These are phyloP conservation scores for Saccostrea echinata DNA, from an alignment of 1,140 invertebrate genomes.

Conservation along the genomic window DNA sequence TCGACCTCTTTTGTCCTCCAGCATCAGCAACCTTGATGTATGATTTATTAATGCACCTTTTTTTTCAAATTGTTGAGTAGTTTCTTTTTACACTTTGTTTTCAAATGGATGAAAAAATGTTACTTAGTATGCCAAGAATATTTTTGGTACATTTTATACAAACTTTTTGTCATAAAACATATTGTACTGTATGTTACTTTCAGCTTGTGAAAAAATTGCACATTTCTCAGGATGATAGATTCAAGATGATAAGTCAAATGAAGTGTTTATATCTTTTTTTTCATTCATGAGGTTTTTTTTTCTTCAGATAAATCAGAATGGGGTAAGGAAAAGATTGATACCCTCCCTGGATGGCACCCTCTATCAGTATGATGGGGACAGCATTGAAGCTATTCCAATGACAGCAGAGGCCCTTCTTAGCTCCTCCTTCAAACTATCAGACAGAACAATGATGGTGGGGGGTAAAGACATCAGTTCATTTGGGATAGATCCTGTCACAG, in stretches of 20 bases:
- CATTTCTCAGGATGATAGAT: no score
- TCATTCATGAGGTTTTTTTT: background rate
- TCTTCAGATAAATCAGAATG: constrained; percentile 89
- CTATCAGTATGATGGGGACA: constrained; percentile 94
- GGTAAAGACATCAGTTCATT: constrained; percentile 83
- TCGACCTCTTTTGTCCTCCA: constrained; percentile 89
- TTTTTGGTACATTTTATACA: background rate
- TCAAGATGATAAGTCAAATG: no score
- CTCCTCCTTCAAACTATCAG: constrained; percentile 89
- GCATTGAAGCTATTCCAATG: constrained; percentile 91
- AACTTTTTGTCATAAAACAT: background rate
- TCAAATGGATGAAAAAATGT: no score
- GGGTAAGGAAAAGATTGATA: constrained; percentile 91
- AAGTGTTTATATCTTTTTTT: no score
- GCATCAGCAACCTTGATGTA: constrained; percentile 91
- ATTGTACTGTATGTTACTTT: background rate
- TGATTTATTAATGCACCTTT: background rate
- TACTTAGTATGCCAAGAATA: background rate
- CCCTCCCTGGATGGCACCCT: constrained; percentile 93
- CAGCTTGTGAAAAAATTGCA: no score
- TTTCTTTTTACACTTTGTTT: no score
- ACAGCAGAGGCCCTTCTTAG: constrained; percentile 91
- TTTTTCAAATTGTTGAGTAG: no score
- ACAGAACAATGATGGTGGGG: constrained; percentile 92
- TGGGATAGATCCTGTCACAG: constrained; percentile 88